Conservation (phyloP, 2,888 invertebrate genomes). For the Gari tellinella region DNA sequence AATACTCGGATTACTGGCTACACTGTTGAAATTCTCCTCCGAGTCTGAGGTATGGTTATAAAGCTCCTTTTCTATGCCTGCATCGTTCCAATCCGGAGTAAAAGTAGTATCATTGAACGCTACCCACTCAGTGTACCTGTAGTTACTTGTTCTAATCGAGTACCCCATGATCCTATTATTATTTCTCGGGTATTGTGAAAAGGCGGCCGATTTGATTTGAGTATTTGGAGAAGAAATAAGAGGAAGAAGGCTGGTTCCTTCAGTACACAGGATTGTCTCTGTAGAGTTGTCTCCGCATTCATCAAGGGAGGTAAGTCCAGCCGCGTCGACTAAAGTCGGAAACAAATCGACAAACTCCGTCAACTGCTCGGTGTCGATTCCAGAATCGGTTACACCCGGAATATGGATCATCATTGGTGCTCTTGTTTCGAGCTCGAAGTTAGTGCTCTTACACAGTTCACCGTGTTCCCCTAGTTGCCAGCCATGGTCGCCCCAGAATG, state of each 20-base stretch:
- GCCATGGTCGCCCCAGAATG: conserved; percentile 72
- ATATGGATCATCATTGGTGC: conserved; percentile 72
- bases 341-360: conserved; percentile 71
- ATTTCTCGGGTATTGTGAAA: conserved; percentile 35
- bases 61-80: conserved; percentile 69
- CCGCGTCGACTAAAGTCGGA: conserved; percentile 71
- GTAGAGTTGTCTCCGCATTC: conserved; percentile 55
- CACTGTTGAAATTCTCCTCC: conserved; percentile 58
- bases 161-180: conserved; percentile 21
- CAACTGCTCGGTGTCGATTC: conserved; percentile 47
- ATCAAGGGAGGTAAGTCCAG: conserved; percentile 51
- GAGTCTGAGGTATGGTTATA: conserved; percentile 60
- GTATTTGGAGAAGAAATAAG: conserved; percentile 45
- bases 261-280: conserved; percentile 47
- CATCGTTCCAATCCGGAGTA: conserved; percentile 45
- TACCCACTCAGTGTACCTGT: conserved; percentile 71
- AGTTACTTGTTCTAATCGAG: conserved; percentile 43
- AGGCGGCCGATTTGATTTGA: conserved; percentile 41
- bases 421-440: conserved; percentile 69
- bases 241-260: conserved; percentile 65
- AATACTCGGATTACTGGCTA: conserved; percentile 75
- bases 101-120: conserved; percentile 45
- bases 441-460: conserved; percentile 70
- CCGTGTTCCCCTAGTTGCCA: conserved; percentile 75
- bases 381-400: conserved; percentile 52